Evolutionary conservation across 1,140 invertebrate species (phyloP), one percentile per base, ranked within the genome.

Genomic region (Heliconius hermathena): DNA sequence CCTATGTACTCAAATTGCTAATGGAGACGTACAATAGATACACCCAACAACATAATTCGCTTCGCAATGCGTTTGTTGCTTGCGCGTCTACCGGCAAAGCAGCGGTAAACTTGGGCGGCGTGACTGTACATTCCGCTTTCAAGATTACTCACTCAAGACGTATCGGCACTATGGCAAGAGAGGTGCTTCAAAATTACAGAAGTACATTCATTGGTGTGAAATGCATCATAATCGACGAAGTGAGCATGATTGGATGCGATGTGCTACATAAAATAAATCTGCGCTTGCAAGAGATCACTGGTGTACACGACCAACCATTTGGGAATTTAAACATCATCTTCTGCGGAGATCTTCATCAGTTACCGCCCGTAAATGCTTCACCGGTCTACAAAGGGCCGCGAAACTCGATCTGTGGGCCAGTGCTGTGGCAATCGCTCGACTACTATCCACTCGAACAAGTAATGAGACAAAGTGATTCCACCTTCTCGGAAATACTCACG

Each of bases 21-120:
- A 89, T 90, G 89, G 85, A 90, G 70, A 86, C 79, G 9, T 86
- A 85, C 71, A 86, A 86, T 33, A 74, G 79, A 13, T 81, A 78
- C 72, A 79, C 81, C 46, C n/a, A 81, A 9, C 54, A 79, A 33
- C 29, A 29, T 29, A 71, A 81, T 76, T 73, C 81, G 33, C 2
- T 79, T 52, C 77, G 79, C 77, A 78, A 82, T 75, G 79, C 79
- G 20, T 83, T 80, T 77, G 38, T 84, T 77, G 79, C 83, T 16
- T 84, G 83, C 79, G 81, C 83, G 22, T 79, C 70, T 57, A 84
- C 81, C 77, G 83, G 83, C 49, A 82, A 85, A 81, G 84, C 83
- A 18, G 83, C 83, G 78, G 83, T 84, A 52, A 52, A 76, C 74
- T 8, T 82, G 80, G 77, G 57, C 74, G 76, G 80, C 16, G 83